phyloP scores from a whole-genome alignment of 2,113 vertebrate species.

The Maccullochella peelii region DNA sequence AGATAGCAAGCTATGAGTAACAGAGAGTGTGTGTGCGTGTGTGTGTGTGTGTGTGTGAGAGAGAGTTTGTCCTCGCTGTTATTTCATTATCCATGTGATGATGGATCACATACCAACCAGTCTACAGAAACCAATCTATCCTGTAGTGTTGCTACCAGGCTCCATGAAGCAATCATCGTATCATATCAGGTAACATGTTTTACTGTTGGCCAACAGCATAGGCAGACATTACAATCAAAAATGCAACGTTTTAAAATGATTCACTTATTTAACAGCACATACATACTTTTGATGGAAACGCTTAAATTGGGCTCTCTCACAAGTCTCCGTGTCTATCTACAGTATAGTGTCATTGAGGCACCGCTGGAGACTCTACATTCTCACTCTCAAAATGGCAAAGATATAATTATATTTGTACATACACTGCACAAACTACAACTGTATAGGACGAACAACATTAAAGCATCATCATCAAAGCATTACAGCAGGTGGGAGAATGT shows the following conservation, averaged over 20 bases:
- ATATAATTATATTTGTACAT: not conserved
- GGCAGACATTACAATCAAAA: not conserved
- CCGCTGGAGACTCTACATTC: not conserved
- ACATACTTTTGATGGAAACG: not conserved
- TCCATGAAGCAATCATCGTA: not conserved
- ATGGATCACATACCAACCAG: constrained; percentile 47
- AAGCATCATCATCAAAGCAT: not conserved
- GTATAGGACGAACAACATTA: not conserved
- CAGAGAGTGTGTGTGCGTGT: not conserved
- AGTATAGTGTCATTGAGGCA: no score
- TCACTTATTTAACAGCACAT: not conserved
- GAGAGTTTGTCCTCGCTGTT: constrained; percentile 38
- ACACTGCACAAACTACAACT: not conserved
- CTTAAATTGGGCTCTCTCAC: no score
- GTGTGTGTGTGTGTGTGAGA: no score
- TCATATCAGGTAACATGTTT: not conserved
- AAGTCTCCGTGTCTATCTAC: not conserved
- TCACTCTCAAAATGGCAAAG: not conserved
- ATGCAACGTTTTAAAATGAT: not conserved
- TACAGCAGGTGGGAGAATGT: not conserved
- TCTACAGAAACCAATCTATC: constrained; percentile 23
- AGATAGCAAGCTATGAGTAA: constrained; percentile 22
- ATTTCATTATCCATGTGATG: constrained; percentile 66
- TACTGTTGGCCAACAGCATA: constrained; percentile 15
- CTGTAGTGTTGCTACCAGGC: constrained; percentile 6